phyloP scores from a whole-genome alignment of 1,140 invertebrate genomes.

The Riptortus pedestris region DNA sequence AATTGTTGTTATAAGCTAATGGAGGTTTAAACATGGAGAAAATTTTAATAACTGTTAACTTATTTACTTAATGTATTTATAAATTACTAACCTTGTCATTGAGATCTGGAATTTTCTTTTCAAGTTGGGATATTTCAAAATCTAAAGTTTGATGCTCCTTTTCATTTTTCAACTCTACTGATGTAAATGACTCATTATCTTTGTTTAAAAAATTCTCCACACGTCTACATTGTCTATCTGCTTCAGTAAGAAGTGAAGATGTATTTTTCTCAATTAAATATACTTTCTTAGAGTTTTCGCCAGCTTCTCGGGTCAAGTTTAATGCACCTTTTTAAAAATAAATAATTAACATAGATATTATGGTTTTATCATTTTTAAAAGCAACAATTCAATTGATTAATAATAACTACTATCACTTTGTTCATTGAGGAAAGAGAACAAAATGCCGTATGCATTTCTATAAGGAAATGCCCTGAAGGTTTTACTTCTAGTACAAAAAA shows the following conservation, averaged over 20 bases:
- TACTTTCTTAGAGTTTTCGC: constrained; percentile 52
- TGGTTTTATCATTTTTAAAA: too few species aligned
- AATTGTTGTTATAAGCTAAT: too few species aligned
- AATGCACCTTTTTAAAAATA: constrained; percentile 54
- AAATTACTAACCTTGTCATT: constrained; percentile 60
- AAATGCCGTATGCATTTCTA: too few species aligned
- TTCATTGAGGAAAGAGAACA: too few species aligned
- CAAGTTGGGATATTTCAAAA: constrained; percentile 52
- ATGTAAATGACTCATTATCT: constrained; percentile 55
- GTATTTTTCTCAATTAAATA: constrained; percentile 49
- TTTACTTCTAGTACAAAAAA: too few species aligned
- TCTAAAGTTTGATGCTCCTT: constrained; percentile 54
- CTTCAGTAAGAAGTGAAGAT: constrained; percentile 50
- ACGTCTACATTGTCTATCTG: constrained; percentile 67
- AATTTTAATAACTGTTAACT: too few species aligned
- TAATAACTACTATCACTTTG: too few species aligned
- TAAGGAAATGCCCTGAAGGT: too few species aligned
- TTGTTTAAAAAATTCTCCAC: constrained; percentile 68
- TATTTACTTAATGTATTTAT: too few species aligned
- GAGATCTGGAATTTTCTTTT: constrained; percentile 64
- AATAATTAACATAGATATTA: too few species aligned
- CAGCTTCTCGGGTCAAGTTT: constrained; percentile 75
- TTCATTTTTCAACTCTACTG: constrained; percentile 56
- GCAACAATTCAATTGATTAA: too few species aligned
- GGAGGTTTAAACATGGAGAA: too few species aligned